A percentile compares a stretch with the other conserved stretches of the same genome.
Conservation (phyloP, 1,140 invertebrate genomes). For the Meloidogyne floridensis region DNA sequence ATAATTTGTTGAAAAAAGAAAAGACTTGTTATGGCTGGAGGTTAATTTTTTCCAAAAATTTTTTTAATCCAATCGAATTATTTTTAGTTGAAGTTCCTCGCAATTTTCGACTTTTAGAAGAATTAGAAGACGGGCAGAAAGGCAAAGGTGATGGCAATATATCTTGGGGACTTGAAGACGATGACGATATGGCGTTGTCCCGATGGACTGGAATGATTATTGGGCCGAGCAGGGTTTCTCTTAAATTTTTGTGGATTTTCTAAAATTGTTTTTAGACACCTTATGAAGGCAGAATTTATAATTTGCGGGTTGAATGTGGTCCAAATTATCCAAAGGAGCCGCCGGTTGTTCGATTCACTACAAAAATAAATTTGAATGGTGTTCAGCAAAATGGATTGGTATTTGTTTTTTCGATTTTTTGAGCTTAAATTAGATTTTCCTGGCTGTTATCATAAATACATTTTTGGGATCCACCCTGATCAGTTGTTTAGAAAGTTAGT, state of each 20-base stretch:
- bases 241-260: neutral
- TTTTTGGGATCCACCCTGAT: no score
- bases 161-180: constrained; percentile 96
- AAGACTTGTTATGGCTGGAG: neutral
- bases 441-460: neutral
- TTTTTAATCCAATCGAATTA: neutral
- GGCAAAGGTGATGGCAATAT: constrained; percentile 98
- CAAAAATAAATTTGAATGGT: constrained; percentile 97
- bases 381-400: constrained; percentile 91
- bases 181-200: constrained; percentile 96
- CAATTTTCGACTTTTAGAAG: constrained; percentile 95
- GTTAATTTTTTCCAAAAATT: neutral
- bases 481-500: no score
- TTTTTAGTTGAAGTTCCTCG: constrained; percentile 80
- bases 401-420: constrained; percentile 68
- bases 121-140: constrained; percentile 97
- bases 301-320: constrained; percentile 95
- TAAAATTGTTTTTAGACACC: constrained; percentile 78
- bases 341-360: constrained; percentile 89
- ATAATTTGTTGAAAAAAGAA: neutral
- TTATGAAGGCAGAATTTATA: constrained; percentile 98
- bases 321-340: constrained; percentile 92
- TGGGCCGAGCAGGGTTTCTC: constrained; percentile 73
- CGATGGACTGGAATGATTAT: constrained; percentile 99
- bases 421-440: no score